Conservation (phyloP, 2,888 invertebrate genomes). For the Athalia cordata region DNA sequence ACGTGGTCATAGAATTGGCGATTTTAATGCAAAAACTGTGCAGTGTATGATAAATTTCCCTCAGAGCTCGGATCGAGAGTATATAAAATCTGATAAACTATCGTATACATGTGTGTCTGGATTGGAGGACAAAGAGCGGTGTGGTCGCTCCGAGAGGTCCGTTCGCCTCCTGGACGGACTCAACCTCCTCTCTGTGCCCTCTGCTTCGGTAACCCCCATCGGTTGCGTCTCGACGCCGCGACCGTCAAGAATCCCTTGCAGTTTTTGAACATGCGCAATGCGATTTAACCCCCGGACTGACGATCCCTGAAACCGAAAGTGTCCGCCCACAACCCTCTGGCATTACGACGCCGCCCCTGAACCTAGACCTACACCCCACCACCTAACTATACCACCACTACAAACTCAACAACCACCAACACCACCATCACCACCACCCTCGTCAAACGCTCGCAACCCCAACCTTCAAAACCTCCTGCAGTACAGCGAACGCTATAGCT, state of each 20-base stretch:
- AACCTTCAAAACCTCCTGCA: conserved; percentile 64
- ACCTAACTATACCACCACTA: conserved; percentile 27
- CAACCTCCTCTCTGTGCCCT: neutral
- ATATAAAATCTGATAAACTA: too few relatives aligned
- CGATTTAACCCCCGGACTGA: neutral
- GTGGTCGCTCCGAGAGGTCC: too few relatives aligned
- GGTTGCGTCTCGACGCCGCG: neutral
- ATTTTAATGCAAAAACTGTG: too few relatives aligned
- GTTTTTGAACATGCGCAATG: conserved; percentile 64
- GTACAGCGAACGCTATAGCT: conserved; percentile 12
- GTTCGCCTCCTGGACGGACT: too few relatives aligned
- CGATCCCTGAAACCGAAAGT: conserved; percentile 68
- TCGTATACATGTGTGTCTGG: too few relatives aligned
- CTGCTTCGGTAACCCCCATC: neutral
- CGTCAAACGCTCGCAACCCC: conserved; percentile 64
- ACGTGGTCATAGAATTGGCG: too few relatives aligned
- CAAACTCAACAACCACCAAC: conserved; percentile 22
- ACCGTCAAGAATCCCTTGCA: neutral
- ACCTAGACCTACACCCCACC: conserved; percentile 68
- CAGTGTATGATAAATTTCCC: too few relatives aligned
- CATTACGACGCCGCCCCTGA: conserved; percentile 61
- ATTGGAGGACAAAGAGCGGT: too few relatives aligned
- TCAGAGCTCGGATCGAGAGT: too few relatives aligned
- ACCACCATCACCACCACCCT: conserved; percentile 43
- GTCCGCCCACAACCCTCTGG: conserved; percentile 64